A percentile compares a stretch with the other conserved stretches of the same genome.
These are phyloP conservation scores for Pseudorhombus dupliciocellatus DNA, from an alignment of 2,113 vertebrate species.

Conservation along the genomic window DNA sequence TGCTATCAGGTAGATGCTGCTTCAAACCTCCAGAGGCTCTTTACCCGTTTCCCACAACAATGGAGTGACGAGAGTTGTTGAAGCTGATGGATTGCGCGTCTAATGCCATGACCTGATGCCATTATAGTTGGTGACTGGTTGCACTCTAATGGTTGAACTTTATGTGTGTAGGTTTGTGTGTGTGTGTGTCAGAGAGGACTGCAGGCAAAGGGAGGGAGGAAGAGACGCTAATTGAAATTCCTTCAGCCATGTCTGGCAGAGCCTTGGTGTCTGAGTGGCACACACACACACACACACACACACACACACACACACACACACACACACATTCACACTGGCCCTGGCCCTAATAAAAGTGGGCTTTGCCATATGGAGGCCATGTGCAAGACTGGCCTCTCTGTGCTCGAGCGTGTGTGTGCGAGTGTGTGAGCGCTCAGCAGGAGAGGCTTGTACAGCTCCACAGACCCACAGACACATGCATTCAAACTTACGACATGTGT, in stretches of 20 bases:
- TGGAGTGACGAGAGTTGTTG: conserved; percentile 27
- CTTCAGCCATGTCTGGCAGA: conserved; percentile 82
- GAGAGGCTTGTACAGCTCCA: conserved; percentile 53
- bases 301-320: conserved; percentile 27
- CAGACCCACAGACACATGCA: conserved; percentile 58
- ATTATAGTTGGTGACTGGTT: conserved; percentile 60
- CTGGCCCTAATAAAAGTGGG: conserved; percentile 80
- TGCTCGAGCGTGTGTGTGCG: conserved; percentile 52
- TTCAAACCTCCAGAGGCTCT: conserved; percentile 9
- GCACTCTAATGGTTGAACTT: conserved; percentile 51
- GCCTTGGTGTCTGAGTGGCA: conserved; percentile 77
- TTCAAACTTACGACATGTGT: conserved; percentile 50
- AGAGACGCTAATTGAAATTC: conserved; percentile 83
- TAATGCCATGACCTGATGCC: conserved; percentile 63
- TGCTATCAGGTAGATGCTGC: conserved; percentile 26
- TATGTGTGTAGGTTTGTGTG: conserved; percentile 21
- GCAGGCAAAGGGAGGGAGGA: conserved; percentile 67
- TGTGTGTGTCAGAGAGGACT: conserved; percentile 54
- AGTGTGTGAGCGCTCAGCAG: conserved; percentile 56
- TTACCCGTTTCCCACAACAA: conserved; percentile 19
- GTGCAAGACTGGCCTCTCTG: conserved; percentile 76
- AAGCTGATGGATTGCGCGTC: conserved; percentile 55
- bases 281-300: conserved; percentile 50
- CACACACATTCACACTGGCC: conserved; percentile 67
- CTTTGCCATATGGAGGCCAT: conserved; percentile 84